Conservation (phyloP, 2,888 invertebrate genomes). For the Tipula vernalis region DNA sequence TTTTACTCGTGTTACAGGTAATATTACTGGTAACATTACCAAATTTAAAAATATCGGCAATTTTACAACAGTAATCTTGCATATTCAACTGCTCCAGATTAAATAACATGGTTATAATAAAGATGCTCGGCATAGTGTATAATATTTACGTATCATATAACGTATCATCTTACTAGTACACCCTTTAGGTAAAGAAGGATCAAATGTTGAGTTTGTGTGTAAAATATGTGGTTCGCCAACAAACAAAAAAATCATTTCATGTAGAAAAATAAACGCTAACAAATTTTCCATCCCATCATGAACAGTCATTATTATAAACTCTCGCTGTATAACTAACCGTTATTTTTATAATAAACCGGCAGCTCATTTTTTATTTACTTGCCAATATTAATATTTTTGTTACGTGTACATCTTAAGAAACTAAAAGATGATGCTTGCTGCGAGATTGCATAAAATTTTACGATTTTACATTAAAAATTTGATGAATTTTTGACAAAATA, state of each 20-base stretch:
- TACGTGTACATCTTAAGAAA: not conserved
- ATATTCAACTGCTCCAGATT: too few species aligned
- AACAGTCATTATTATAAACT: not conserved
- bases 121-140: too few species aligned
- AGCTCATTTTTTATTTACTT: not conserved
- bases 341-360: not conserved
- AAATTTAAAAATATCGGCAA: too few species aligned
- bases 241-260: not conserved
- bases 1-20: too few species aligned
- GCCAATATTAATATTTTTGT: not conserved
- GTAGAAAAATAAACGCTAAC: not conserved
- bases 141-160: too few species aligned
- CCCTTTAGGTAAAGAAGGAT: too few species aligned
- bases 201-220: too few species aligned
- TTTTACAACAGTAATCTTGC: too few species aligned
- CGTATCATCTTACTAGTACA: too few species aligned
- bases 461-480: not conserved
- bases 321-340: not conserved
- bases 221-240: too few species aligned
- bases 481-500: not conserved
- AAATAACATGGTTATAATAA: too few species aligned
- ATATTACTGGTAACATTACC: too few species aligned
- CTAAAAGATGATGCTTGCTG: not conserved
- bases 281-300: not conserved
- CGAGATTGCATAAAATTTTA: not conserved